A percentile compares a stretch with the other conserved stretches of the same genome.
Evolutionary conservation across 2,797 vertebrate species (phyloP).

Genomic region (Steatocranus sp.): DNA sequence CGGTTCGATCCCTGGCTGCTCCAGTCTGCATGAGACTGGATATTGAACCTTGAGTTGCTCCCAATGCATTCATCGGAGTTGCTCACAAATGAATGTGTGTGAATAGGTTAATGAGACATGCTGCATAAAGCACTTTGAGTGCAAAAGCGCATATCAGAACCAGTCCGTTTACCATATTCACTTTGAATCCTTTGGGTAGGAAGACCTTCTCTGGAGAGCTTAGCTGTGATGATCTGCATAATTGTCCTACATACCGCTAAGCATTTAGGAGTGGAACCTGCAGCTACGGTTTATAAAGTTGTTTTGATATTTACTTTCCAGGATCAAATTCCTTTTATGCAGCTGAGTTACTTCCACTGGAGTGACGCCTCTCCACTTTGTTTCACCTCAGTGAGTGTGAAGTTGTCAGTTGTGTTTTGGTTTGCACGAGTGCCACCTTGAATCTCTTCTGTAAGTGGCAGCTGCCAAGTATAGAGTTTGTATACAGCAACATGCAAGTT

Average conservation of each 20-base stretch:
- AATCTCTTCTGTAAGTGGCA: neutral
- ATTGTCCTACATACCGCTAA: neutral
- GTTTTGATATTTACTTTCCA: neutral
- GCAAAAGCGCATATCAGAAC: neutral
- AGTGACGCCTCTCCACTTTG: neutral
- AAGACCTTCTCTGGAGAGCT: neutral
- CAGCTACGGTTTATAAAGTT: neutral
- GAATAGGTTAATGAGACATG: neutral
- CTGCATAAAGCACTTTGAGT: neutral
- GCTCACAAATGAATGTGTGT: neutral
- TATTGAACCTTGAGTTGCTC: neutral
- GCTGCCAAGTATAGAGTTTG: neutral
- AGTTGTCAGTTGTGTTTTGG: neutral
- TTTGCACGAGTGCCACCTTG: neutral
- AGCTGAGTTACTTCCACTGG: neutral
- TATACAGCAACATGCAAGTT: rapidly evolving
- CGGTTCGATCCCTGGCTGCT: neutral
- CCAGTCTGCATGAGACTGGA: neutral
- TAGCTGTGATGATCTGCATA: neutral
- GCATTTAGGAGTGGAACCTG: neutral
- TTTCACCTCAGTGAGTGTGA: neutral
- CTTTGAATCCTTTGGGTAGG: neutral
- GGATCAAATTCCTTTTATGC: neutral
- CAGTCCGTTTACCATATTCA: neutral
- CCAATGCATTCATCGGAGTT: neutral